These are phyloP conservation scores for Ceyx cyanopectus DNA, from an alignment of 2,113 vertebrate species.

Conservation along the genomic window DNA sequence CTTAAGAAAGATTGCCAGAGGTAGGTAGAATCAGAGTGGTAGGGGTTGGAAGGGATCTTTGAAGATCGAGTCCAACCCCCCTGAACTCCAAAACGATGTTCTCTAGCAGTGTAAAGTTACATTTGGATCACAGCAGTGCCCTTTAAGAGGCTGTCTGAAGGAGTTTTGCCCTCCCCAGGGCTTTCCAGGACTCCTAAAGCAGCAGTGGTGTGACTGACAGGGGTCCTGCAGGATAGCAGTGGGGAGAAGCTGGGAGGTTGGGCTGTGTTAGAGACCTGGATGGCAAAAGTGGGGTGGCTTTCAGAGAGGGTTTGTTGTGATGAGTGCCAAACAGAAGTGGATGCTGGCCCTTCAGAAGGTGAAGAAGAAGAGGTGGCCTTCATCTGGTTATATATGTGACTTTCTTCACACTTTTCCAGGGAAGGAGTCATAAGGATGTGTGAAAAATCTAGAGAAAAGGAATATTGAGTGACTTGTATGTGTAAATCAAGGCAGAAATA, in stretches of 20 bases:
- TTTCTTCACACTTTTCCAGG: neutral
- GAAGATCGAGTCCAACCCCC: too few species aligned
- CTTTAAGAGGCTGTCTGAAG: neutral
- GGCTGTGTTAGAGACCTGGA: too few species aligned
- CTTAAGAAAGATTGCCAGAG: neutral
- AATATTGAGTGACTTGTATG: neutral
- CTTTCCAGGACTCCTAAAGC: fast-evolving
- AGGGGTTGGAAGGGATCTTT: too few species aligned
- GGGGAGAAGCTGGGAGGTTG: fast-evolving
- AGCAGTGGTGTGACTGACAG: fast-evolving
- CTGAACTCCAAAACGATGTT: neutral
- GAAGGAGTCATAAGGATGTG: neutral
- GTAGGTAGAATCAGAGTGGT: too few species aligned
- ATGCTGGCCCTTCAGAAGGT: neutral
- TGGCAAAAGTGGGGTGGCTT: neutral
- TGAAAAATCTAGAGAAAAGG: neutral
- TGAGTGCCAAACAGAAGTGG: neutral
- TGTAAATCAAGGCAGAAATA: neutral
- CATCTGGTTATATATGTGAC: fast-evolving
- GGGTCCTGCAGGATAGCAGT: neutral
- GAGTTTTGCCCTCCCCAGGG: neutral
- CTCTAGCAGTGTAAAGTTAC: fast-evolving
- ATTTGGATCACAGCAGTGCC: neutral
- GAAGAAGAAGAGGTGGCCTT: neutral
- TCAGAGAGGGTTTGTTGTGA: neutral